A percentile compares a stretch with the other conserved stretches of the same genome.
Evolutionary conservation across 2,888 invertebrate species (phyloP).

Genomic region (Nomada lathburiana): DNA sequence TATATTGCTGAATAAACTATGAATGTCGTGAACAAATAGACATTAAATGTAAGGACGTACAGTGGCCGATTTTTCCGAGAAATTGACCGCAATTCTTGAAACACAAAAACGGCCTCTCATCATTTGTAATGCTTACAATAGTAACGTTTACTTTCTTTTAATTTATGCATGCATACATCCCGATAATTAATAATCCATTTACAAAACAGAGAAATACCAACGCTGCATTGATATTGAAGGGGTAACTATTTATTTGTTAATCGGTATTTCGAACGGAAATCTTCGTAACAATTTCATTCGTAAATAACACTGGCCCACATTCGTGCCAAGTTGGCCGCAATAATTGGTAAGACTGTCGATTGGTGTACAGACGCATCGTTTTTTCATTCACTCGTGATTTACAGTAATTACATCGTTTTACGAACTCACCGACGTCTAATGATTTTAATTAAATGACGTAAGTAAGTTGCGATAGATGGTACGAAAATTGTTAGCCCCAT

Average conservation of each 20-base stretch:
- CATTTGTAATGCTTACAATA: too few species aligned
- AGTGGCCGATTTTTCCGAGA: neutral
- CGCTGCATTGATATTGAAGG: neutral
- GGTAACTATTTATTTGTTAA: neutral
- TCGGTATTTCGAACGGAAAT: neutral
- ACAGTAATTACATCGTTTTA: neutral
- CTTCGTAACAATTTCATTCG: neutral
- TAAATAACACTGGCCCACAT: neutral
- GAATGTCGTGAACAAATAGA: too few species aligned
- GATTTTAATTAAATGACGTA: constrained; percentile 4
- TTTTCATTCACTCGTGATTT: neutral
- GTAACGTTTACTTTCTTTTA: too few species aligned
- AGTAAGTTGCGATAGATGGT: neutral
- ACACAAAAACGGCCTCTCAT: too few species aligned
- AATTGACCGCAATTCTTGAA: neutral
- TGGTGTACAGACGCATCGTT: neutral
- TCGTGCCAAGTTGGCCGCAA: neutral
- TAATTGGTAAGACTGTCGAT: neutral
- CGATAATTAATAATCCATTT: too few species aligned
- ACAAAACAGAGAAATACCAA: too few species aligned
- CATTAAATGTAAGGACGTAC: neutral
- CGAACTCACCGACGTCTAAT: neutral
- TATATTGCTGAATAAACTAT: too few species aligned
- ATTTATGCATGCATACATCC: too few species aligned
- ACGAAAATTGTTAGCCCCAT: neutral